Base-by-base conservation (phyloP, 2,113 vertebrate species). In the Crotalus viridis region DNA sequence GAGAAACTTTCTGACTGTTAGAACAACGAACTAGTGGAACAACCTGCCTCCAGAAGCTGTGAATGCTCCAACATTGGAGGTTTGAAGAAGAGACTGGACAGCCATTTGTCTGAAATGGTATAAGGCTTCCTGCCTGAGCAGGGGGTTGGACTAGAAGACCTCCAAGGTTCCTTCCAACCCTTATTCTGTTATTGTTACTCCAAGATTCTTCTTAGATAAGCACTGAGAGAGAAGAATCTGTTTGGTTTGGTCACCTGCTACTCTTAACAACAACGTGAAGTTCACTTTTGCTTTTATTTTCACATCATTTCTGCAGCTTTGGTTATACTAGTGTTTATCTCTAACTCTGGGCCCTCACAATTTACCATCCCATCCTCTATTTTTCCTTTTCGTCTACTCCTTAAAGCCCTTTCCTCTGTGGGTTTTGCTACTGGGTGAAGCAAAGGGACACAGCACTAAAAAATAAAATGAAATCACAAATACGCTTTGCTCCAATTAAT, bases 401-500 rank as follows among this genome's bases (percentile, higher is more conserved):
- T 90, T 94, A 51, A 89, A 46, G 12, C 28, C 55, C 81, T 87
- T 93, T 87, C 6, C 94, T 55, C 91, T 56, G 55, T 28, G 8
- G 8, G 87, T 93, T 39, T 88, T 86, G 93, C 46, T 87, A 4
- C 0, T 0, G 90, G 93, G 87, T 87, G 88, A 95, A 93, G 33
- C 87, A 56, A 94, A 85, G 57, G 0, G 51, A 13, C 24, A 93
- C 39, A 0, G 51, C 88, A 39, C 10, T n/a, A 89, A 56, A 56
- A 88, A n/a, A 24, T 1, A 5, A 26, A 57, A 39, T 39, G 39
- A 33, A 89, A 22, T 4, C 21, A 21, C 26, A 21, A 28, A 24
- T 52, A 54, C 95, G 94, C 64, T 93, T 96, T 94, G 95, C 94
- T 89, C 91, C 92, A 94, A 91, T 95, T 97, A 97, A 97, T 96